Evolutionary conservation across 2,113 vertebrate species (phyloP).

Genomic region (Gulo gulo): DNA sequence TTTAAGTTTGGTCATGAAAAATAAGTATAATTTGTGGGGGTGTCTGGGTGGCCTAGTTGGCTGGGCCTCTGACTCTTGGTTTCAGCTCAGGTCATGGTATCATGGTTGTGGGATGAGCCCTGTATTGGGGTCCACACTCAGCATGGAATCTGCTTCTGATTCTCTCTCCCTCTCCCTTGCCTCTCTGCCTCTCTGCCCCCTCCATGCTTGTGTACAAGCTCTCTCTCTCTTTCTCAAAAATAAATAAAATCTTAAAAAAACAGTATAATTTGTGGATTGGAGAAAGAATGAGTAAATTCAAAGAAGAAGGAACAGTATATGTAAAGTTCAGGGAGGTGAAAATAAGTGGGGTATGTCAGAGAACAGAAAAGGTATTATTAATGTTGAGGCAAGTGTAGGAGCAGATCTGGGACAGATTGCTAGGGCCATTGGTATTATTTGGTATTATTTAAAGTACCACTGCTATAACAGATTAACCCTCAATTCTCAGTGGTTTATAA

Average conservation of each 20-base stretch:
- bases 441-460: neutral
- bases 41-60: neutral
- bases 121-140: neutral
- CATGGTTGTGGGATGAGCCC: neutral
- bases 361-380: neutral
- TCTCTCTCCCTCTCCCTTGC: neutral
- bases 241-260: neutral
- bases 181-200: neutral
- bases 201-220: neutral
- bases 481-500: neutral
- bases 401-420: neutral
- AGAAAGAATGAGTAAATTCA: neutral
- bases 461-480: neutral
- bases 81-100: neutral
- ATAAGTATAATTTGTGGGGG: neutral
- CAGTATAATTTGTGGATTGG: neutral
- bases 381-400: neutral
- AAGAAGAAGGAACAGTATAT: neutral
- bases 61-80: neutral
- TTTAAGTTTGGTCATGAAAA: neutral
- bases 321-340: neutral
- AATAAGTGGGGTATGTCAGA: neutral
- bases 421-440: neutral
- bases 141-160: neutral
- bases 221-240: neutral